Conservation (phyloP, 1,140 invertebrate genomes). For the Calephelis nemesis region DNA sequence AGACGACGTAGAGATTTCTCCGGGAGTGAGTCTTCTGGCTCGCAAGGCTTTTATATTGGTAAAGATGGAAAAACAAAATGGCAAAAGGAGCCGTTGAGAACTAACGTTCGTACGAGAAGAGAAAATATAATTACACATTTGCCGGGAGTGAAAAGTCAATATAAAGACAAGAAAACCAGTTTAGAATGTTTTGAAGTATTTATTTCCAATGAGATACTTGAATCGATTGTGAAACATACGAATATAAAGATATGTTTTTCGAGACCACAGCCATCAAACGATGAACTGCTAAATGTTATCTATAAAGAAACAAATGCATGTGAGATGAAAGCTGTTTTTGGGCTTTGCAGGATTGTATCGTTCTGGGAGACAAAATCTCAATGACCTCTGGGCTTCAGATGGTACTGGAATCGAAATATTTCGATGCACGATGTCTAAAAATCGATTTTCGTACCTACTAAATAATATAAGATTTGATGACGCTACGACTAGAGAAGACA, state of each 20-base stretch:
- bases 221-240: neutral
- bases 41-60: constrained; percentile 4
- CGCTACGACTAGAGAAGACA: constrained; percentile 28
- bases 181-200: neutral
- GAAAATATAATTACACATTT: constrained; percentile 7
- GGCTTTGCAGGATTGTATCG: neutral
- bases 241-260: neutral
- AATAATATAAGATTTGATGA: constrained; percentile 34
- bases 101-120: neutral
- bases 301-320: neutral
- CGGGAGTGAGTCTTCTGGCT: too few species aligned
- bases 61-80: constrained; percentile 13
- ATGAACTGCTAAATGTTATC: too few species aligned
- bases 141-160: neutral
- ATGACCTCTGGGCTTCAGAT: neutral
- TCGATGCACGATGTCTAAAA: neutral
- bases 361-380: neutral
- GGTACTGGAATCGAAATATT: neutral
- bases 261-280: neutral
- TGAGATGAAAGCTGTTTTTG: neutral
- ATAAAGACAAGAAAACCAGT: neutral
- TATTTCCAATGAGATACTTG: neutral
- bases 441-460: constrained; percentile 13
- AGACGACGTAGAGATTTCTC: too few species aligned
- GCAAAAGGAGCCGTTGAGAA: neutral